These are phyloP conservation scores for Lepidochrysops patricia DNA, from an alignment of 2,888 invertebrate genomes.

Conservation along the genomic window DNA sequence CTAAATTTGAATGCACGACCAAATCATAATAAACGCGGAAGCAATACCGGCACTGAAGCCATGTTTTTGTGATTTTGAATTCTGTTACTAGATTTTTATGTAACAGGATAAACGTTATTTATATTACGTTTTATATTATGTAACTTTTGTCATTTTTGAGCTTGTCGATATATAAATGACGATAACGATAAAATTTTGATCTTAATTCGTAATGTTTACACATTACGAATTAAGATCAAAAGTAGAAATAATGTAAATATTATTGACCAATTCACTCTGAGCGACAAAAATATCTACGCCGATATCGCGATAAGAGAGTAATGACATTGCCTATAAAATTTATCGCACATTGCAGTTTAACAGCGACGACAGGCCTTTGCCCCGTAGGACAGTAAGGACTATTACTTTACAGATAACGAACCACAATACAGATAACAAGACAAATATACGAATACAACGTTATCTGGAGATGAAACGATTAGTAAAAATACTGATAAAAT, in stretches of 20 bases:
- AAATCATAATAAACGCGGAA: constrained; percentile 6
- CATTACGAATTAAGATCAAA: neutral
- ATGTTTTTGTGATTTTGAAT: neutral
- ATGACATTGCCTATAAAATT: constrained; percentile 26
- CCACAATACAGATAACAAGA: constrained; percentile 18
- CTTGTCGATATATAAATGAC: neutral
- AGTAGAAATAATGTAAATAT: constrained; percentile 6
- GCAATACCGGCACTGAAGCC: neutral
- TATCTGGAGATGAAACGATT: neutral
- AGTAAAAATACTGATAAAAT: neutral
- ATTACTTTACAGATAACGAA: constrained; percentile 22
- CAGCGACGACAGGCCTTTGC: constrained; percentile 24
- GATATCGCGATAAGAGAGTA: constrained; percentile 24
- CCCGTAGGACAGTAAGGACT: constrained; percentile 25
- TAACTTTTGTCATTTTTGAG: neutral
- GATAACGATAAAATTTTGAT: neutral
- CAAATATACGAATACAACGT: constrained; percentile 10
- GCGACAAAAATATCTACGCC: constrained; percentile 15
- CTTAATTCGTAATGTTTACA: neutral
- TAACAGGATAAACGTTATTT: too few relatives aligned
- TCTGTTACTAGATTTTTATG: neutral
- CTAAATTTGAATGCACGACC: constrained; percentile 16
- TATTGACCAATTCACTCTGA: constrained; percentile 3
- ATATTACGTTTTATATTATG: too few relatives aligned
- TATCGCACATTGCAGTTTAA: constrained; percentile 24